Percentiles rank a stretch among this genome's conserved stretches.
Evolutionary conservation across 2,113 vertebrate genomes (phyloP).

Genomic region (Pholis gunnellus): DNA sequence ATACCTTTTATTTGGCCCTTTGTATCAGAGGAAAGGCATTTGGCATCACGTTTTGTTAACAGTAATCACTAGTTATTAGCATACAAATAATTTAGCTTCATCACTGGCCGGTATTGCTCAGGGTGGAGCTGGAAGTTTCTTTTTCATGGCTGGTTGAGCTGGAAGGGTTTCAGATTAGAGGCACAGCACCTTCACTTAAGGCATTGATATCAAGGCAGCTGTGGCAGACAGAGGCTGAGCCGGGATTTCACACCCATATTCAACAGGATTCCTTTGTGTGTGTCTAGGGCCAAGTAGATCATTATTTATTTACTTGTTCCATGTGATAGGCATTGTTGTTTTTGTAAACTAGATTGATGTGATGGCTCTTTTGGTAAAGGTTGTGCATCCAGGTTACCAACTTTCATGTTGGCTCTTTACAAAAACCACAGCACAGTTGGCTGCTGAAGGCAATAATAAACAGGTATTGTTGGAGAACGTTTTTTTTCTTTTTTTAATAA

Average conservation of each 20-base stretch:
- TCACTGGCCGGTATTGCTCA: background rate
- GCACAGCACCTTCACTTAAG: conserved; percentile 34
- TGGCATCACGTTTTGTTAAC: background rate
- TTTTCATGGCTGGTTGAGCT: conserved; percentile 43
- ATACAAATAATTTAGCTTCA: background rate
- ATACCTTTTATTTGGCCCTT: background rate
- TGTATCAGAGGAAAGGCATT: background rate
- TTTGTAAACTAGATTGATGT: conserved; percentile 58
- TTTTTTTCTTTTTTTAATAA: background rate
- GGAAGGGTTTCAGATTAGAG: conserved; percentile 28
- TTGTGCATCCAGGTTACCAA: conserved; percentile 34
- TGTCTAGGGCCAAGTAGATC: conserved; percentile 57
- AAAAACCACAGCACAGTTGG: background rate
- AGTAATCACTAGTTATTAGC: background rate
- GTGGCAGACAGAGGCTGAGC: conserved; percentile 38
- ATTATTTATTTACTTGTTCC: conserved; percentile 71
- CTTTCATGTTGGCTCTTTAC: conserved; percentile 14
- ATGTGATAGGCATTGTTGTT: conserved; percentile 51
- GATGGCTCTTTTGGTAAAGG: conserved; percentile 21
- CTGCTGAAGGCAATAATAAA: background rate
- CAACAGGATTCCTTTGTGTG: conserved; percentile 66
- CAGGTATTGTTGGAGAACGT: background rate
- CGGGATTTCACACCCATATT: conserved; percentile 44
- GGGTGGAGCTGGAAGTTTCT: conserved; percentile 18
- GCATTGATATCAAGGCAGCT: conserved; percentile 47